phyloP scores from a whole-genome alignment of 1,140 invertebrate species.

The Palaemon carinicauda region DNA sequence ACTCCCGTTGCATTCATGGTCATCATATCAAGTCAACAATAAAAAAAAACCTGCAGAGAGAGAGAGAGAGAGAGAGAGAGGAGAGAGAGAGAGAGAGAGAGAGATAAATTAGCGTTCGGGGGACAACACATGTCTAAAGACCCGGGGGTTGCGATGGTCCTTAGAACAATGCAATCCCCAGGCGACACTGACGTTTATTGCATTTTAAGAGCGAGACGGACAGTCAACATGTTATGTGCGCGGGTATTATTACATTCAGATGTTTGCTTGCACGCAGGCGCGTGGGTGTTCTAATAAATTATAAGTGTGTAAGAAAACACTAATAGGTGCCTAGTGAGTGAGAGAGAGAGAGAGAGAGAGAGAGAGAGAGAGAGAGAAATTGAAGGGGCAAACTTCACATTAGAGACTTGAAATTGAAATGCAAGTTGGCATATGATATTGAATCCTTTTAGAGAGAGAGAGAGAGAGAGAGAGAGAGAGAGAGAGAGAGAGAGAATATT shows the following conservation, averaged over 20 bases:
- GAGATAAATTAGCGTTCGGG: not conserved
- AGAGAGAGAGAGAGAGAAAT: not conserved
- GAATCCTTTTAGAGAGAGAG: no score
- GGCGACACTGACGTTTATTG: constrained; percentile 23
- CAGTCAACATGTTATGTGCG: constrained; percentile 12
- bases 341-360: not conserved
- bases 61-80: not conserved
- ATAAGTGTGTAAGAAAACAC: not conserved
- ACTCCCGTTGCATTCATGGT: no score
- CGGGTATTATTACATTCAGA: not conserved
- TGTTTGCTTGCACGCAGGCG: not conserved
- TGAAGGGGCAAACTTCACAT: no score
- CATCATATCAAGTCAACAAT: not conserved
- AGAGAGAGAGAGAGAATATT: not conserved
- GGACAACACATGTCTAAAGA: no score
- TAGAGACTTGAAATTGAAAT: no score
- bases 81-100: not conserved
- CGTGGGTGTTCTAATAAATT: not conserved
- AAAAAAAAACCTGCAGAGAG: not conserved
- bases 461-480: not conserved
- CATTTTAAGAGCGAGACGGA: constrained; percentile 13
- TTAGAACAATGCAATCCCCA: constrained; percentile 13
- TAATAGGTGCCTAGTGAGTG: no score
- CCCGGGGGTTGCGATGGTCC: no score
- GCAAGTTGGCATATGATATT: no score